Base-by-base conservation (phyloP, 2,113 vertebrate genomes). In the Glaucomys volans region DNA sequence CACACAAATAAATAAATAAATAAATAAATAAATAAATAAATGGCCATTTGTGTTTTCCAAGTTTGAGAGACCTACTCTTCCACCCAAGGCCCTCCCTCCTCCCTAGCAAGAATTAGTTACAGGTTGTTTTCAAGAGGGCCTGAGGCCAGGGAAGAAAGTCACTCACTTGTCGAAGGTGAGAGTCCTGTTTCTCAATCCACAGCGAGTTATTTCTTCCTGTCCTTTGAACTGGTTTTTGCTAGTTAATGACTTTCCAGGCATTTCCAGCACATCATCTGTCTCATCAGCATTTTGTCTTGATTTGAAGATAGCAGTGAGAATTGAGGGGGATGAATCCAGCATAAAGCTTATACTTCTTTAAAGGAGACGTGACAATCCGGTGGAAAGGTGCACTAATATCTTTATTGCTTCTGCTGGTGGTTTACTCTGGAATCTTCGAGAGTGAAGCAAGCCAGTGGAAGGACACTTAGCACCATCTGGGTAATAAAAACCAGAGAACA, bases 251-350 rank as follows among this genome's bases (percentile, higher is more conserved):
- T 83, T 79, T 77, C 47, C 40, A 82, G 44, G 13, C 30, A 83
- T 44, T 93, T 52, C 28, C 76, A 66, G 35, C 7, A 40, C 81
- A 54, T 59, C 67, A 47, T 79, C 69, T 7, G 20, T 77, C 12
- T 79, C 44, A 40, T 44, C 50, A 75, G 57, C n/a, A 24, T 91
- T 97, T 75, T 80, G 74, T 84, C 75, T 94, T 54, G 59, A 86
- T 80, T 88, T 37, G 74, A 37, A 90, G 64, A 87, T 16, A 69
- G 42, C 62, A 52, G 26, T 44, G 74, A 35, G 35, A 69, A 66
- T 59, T 42, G 40, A 86, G 75, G 40, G 84, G 59, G 20, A 8
- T 37, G 67, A 52, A 8, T 74, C 44, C 8, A 26, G 71, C 47
- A 24, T 32, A 77, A 74, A 18, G 47, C 18, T n/a, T 57, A 14